Evolutionary conservation across 2,113 vertebrate species (phyloP).

Genomic region (Laterallus jamaicensis): DNA sequence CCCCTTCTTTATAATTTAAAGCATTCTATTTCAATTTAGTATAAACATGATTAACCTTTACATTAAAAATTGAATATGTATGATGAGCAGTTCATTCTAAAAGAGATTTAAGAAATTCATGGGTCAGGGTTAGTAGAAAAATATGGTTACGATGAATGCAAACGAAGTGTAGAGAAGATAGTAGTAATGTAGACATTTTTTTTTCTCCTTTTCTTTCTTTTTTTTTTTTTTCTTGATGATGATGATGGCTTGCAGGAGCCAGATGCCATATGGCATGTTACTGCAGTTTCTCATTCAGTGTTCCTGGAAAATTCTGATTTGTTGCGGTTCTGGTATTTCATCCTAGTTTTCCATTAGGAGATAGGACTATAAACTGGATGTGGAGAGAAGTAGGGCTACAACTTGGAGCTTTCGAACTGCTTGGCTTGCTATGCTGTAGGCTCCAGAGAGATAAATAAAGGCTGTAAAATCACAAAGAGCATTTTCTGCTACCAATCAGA

Average conservation of each 20-base stretch:
- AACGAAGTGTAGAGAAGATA: background rate
- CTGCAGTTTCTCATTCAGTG: background rate
- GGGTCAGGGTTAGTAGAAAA: background rate
- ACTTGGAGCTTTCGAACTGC: background rate
- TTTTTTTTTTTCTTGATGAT: too few relatives aligned
- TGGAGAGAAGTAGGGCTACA: background rate
- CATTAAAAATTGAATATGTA: background rate
- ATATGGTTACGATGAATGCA: background rate
- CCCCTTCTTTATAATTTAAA: background rate
- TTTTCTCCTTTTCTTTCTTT: accelerated
- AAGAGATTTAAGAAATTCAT: background rate
- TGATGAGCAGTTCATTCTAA: background rate
- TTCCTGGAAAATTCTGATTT: background rate
- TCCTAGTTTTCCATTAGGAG: background rate
- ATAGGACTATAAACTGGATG: background rate
- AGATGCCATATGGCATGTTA: background rate
- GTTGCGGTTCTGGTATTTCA: background rate
- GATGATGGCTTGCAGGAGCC: background rate
- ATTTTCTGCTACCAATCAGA: background rate
- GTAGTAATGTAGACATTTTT: background rate
- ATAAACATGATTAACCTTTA: background rate
- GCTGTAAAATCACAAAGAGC: background rate
- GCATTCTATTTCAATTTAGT: background rate
- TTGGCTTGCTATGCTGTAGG: background rate
- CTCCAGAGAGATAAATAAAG: background rate